Conservation (phyloP, 2,888 invertebrate species). For the Julus scanicus region DNA sequence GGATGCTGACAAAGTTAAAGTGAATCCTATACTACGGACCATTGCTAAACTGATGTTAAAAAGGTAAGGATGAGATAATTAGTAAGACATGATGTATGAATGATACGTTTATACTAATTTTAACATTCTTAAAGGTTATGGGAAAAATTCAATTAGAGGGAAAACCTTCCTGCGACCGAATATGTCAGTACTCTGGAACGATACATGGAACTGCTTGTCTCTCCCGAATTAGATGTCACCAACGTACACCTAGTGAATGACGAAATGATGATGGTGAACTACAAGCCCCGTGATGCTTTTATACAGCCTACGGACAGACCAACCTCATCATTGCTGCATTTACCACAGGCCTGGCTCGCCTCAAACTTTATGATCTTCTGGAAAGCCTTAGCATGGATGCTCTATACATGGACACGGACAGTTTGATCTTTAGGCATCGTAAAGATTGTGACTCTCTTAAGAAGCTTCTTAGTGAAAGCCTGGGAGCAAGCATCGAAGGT, state of each 20-base stretch:
- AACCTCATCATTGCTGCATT: slow-evolving; percentile 65
- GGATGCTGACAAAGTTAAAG: not conserved
- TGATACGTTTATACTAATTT: too few species aligned
- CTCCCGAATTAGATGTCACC: not conserved
- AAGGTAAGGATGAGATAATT: not conserved
- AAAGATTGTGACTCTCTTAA: slow-evolving; percentile 60
- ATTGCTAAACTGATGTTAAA: slow-evolving; percentile 24
- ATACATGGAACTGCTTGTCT: not conserved
- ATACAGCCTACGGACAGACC: slow-evolving; percentile 5
- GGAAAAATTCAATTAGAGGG: slow-evolving; percentile 34
- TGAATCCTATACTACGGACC: not conserved
- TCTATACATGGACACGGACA: slow-evolving; percentile 65
- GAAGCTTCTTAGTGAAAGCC: slow-evolving; percentile 60
- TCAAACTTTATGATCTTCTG: slow-evolving; percentile 63
- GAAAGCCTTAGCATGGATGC: slow-evolving; percentile 62
- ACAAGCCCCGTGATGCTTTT: not conserved
- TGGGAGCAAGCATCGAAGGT: slow-evolving; percentile 60
- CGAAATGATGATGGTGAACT: not conserved
- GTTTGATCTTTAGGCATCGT: slow-evolving; percentile 62
- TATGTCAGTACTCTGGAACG: not conserved
- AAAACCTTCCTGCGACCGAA: not conserved
- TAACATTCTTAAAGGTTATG: not conserved
- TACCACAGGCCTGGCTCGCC: slow-evolving; percentile 63
- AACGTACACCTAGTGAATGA: not conserved
- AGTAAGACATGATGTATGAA: slow-evolving; percentile 52